Conservation (phyloP, 2,888 invertebrate species). For the Itoplectis maculator region DNA sequence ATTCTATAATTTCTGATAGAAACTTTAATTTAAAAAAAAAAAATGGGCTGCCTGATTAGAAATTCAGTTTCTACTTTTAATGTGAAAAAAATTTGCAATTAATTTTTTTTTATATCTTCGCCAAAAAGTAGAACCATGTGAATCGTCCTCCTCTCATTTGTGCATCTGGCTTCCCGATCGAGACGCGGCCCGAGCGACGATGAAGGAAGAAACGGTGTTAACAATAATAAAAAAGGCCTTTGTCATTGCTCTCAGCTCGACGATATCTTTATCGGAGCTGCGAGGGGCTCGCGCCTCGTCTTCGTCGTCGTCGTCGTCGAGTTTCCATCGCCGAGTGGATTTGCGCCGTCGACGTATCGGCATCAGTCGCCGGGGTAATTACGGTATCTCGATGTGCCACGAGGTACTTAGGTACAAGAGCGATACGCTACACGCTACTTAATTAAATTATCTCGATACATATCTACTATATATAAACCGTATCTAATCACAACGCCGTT, state of each 20-base stretch:
- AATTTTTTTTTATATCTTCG: too few relatives aligned
- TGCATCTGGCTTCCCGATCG: slow-evolving; percentile 13
- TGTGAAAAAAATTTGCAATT: too few relatives aligned
- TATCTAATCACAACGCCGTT: slow-evolving; percentile 77
- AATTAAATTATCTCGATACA: slow-evolving; percentile 73
- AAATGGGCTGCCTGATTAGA: too few relatives aligned
- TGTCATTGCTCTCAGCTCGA: slow-evolving; percentile 6
- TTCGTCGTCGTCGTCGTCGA: slow-evolving; percentile 23
- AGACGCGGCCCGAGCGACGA: slow-evolving; percentile 23
- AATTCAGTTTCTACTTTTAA: too few relatives aligned
- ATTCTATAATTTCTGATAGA: too few relatives aligned
- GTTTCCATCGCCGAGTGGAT: slow-evolving; percentile 36
- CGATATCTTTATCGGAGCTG: slow-evolving; percentile 34
- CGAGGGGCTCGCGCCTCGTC: slow-evolving; percentile 28
- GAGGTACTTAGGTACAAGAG: slow-evolving; percentile 79
- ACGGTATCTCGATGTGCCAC: slow-evolving; percentile 73
- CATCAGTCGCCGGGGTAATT: slow-evolving; percentile 60
- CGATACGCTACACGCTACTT: slow-evolving; percentile 75
- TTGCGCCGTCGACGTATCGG: slow-evolving; percentile 54
- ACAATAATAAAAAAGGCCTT: slow-evolving; percentile 5
- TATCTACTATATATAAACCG: slow-evolving; percentile 73
- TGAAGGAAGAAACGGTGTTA: slow-evolving; percentile 17
- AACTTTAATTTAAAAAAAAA: too few relatives aligned
- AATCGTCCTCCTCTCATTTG: too few relatives aligned
- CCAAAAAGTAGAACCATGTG: too few relatives aligned